phyloP scores from a whole-genome alignment of 1,140 invertebrate species.

The Brachionus manjavacas region DNA sequence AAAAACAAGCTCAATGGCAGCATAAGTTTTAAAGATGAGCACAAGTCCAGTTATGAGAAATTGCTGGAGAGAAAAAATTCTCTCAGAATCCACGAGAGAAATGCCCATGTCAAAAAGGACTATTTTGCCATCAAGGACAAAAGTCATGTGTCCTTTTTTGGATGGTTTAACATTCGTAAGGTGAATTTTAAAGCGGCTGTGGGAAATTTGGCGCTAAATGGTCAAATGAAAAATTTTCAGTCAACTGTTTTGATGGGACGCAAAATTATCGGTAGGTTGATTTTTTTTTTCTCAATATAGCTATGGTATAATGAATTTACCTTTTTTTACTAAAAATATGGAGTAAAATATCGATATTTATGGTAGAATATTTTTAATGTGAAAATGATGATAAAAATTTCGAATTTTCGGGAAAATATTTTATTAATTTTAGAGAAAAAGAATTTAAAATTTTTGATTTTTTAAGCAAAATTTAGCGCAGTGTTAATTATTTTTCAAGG shows the following conservation, averaged over 20 bases:
- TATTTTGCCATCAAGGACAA: slow-evolving; percentile 25
- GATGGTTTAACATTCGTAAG: not conserved
- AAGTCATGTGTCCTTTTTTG: slow-evolving; percentile 33
- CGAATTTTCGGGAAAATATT: too few species aligned
- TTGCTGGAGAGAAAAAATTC: slow-evolving; percentile 25
- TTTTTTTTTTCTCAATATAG: too few species aligned
- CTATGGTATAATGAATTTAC: too few species aligned
- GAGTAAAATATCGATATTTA: too few species aligned
- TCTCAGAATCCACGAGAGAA: not conserved
- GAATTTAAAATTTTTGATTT: too few species aligned
- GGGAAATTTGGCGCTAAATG: slow-evolving; percentile 9
- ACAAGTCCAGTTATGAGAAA: not conserved
- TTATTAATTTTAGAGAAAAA: too few species aligned
- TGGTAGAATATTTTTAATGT: too few species aligned
- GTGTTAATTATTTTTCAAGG: too few species aligned
- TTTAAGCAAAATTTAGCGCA: too few species aligned
- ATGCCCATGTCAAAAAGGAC: not conserved
- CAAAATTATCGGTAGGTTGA: not conserved
- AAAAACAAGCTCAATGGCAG: slow-evolving; percentile 79
- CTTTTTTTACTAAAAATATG: too few species aligned
- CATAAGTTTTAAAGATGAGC: not conserved
- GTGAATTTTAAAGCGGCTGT: slow-evolving; percentile 29
- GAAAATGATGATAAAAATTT: too few species aligned
- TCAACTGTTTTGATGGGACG: not conserved
- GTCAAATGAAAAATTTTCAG: slow-evolving; percentile 39